phyloP scores from a whole-genome alignment of 2,888 invertebrate genomes.

The Conops quadrifasciatus region DNA sequence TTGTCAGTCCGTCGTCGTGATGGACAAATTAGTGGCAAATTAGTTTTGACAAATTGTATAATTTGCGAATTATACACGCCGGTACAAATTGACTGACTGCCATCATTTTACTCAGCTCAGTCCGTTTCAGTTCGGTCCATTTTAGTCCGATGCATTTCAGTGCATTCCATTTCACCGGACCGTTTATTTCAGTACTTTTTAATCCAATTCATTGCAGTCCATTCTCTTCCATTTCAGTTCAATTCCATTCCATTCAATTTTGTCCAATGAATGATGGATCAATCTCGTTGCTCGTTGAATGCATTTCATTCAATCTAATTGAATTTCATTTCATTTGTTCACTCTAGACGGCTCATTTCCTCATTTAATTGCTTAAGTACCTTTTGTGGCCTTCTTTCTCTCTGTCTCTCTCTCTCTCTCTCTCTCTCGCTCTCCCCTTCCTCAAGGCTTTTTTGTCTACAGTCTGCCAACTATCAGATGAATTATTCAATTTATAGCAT shows the following conservation, averaged over 20 bases:
- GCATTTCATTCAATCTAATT: slow-evolving; percentile 26
- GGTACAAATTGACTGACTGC: no score
- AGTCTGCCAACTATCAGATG: background rate
- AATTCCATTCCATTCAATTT: no score
- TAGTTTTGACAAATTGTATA: slow-evolving; percentile 29
- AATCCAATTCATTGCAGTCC: background rate
- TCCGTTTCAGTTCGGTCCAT: background rate
- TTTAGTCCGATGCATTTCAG: background rate
- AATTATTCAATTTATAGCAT: background rate
- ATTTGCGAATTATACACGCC: slow-evolving; percentile 27
- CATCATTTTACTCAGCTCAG: no score
- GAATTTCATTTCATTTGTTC: slow-evolving; percentile 22
- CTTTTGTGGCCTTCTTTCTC: background rate
- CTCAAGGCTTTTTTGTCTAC: background rate
- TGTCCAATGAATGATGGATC: background rate
- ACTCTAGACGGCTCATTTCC: slow-evolving; percentile 27
- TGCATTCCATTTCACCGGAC: background rate
- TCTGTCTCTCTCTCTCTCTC: no score
- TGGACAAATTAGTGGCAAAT: background rate
- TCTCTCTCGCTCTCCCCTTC: no score
- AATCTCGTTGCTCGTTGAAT: slow-evolving; percentile 21
- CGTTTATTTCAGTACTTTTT: no score
- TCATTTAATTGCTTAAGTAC: slow-evolving; percentile 26
- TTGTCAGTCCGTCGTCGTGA: slow-evolving; percentile 14
- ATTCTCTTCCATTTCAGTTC: background rate